A percentile compares a stretch with the other conserved stretches of the same genome.
Conservation (phyloP, 64 coral and sea anemone species). For the Cladopsammia gracilis region DNA sequence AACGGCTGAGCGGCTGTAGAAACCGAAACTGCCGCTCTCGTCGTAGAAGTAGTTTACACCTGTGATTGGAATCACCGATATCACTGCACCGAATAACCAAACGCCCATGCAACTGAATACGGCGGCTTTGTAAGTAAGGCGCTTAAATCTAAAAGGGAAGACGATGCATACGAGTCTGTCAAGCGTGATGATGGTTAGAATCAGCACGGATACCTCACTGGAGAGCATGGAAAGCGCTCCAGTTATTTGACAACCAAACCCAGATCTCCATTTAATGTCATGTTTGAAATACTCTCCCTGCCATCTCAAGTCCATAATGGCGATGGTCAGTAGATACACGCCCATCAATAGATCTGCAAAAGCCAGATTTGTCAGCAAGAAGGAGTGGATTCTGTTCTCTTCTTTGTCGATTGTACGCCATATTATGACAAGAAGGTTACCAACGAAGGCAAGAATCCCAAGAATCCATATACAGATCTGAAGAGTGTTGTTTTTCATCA, state of each 20-base stretch:
- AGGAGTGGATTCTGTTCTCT: not conserved
- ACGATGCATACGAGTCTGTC: slow-evolving; percentile 37
- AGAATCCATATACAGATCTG: slow-evolving; percentile 46
- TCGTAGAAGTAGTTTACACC: slow-evolving; percentile 33
- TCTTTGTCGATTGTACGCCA: not conserved
- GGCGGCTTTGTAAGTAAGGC: not conserved
- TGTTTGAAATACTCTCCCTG: slow-evolving; percentile 57
- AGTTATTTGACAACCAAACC: slow-evolving; percentile 16
- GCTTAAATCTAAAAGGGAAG: slow-evolving; percentile 29
- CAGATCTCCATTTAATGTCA: slow-evolving; percentile 48
- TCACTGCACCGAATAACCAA: slow-evolving; percentile 30
- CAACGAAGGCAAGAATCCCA: slow-evolving; percentile 5
- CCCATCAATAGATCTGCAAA: slow-evolving; percentile 49
- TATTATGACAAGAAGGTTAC: slow-evolving; percentile 12
- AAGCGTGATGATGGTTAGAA: slow-evolving; percentile 24
- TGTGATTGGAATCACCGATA: slow-evolving; percentile 8
- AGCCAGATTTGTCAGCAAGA: slow-evolving; percentile 40
- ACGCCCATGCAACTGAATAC: not conserved
- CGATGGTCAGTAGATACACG: slow-evolving; percentile 39
- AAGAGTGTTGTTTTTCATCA: slow-evolving; percentile 52
- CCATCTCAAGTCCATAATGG: slow-evolving; percentile 22
- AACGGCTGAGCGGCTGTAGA: slow-evolving; percentile 29
- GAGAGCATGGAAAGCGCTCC: slow-evolving; percentile 44
- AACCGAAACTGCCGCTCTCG: not conserved
- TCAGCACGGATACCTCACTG: slow-evolving; percentile 27